A percentile compares a stretch with the other conserved stretches of the same genome.
phyloP scores from a whole-genome alignment of 2,888 invertebrate species.

The Drosophila buzzatii region DNA sequence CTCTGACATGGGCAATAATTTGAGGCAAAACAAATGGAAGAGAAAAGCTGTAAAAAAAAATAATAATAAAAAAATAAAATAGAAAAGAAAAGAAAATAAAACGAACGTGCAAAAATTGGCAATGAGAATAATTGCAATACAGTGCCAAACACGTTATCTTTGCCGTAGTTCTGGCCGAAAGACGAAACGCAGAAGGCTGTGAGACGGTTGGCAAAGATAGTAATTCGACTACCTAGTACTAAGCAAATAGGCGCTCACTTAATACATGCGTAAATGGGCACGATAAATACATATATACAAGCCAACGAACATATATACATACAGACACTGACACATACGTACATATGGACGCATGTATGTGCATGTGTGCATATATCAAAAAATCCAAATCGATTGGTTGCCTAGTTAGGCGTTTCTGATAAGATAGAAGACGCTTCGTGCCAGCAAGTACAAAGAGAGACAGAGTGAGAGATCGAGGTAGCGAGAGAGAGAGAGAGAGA shows the following conservation, averaged over 20 bases:
- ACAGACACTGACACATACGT: background rate
- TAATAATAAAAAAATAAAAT: background rate
- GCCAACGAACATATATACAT: background rate
- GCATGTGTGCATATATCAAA: slow-evolving; percentile 32
- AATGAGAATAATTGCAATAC: slow-evolving; percentile 34
- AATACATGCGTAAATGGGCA: slow-evolving; percentile 15
- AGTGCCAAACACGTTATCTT: slow-evolving; percentile 11
- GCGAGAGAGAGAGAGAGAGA: background rate
- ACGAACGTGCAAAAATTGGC: slow-evolving; percentile 22
- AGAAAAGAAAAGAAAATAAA: background rate
- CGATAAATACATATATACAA: slow-evolving; percentile 10
- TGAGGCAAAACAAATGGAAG: slow-evolving; percentile 28
- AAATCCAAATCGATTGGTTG: slow-evolving; percentile 72
- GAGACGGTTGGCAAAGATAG: slow-evolving; percentile 6
- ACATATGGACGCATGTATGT: background rate
- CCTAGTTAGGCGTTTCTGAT: slow-evolving; percentile 71
- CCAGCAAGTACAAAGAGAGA: slow-evolving; percentile 11
- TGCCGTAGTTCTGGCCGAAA: slow-evolving; percentile 40
- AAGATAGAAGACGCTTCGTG: slow-evolving; percentile 62
- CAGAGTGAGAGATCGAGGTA: background rate
- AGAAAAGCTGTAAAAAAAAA: slow-evolving; percentile 6
- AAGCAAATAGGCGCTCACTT: slow-evolving; percentile 21
- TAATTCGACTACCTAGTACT: slow-evolving; percentile 10
- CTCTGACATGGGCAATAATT: slow-evolving; percentile 35
- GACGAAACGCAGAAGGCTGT: slow-evolving; percentile 34